These are phyloP conservation scores for Anomalospiza imberbis DNA, from an alignment of 2,797 vertebrate species.

Conservation along the genomic window DNA sequence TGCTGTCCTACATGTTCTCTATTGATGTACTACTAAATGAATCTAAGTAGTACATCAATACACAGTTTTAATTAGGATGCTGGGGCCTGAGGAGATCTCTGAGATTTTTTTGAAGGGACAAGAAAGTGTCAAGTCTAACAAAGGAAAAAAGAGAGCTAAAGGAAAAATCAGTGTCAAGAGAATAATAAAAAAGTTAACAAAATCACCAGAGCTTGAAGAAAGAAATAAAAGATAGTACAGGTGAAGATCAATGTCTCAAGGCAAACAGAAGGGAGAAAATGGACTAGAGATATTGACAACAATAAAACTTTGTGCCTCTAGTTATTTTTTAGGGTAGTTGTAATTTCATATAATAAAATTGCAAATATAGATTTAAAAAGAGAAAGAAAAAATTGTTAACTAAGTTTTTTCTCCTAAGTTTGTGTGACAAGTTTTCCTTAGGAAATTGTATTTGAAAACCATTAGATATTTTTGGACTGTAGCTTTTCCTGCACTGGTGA, in stretches of 20 bases:
- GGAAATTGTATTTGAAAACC: not conserved
- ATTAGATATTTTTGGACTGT: not conserved
- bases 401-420: not conserved
- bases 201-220: not conserved
- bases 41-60: slow-evolving; percentile 33
- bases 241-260: not conserved
- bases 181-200: slow-evolving; percentile 13
- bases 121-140: not conserved
- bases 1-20: not conserved
- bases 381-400: not conserved
- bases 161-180: not conserved
- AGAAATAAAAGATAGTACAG: not conserved
- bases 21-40: slow-evolving; percentile 19
- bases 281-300: not conserved
- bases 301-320: not conserved
- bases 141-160: not conserved
- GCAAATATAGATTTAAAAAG: not conserved
- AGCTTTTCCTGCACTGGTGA: not conserved
- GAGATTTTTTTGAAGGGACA: not conserved
- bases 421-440: not conserved
- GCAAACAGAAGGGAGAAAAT: not conserved
- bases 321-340: not conserved
- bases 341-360: not conserved
- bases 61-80: slow-evolving; percentile 43
- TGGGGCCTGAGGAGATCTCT: not conserved